Percentiles rank a stretch among this genome's conserved stretches.
These are phyloP conservation scores for Gymnocypris eckloni DNA, from an alignment of 2,797 vertebrate species.

Conservation along the genomic window DNA sequence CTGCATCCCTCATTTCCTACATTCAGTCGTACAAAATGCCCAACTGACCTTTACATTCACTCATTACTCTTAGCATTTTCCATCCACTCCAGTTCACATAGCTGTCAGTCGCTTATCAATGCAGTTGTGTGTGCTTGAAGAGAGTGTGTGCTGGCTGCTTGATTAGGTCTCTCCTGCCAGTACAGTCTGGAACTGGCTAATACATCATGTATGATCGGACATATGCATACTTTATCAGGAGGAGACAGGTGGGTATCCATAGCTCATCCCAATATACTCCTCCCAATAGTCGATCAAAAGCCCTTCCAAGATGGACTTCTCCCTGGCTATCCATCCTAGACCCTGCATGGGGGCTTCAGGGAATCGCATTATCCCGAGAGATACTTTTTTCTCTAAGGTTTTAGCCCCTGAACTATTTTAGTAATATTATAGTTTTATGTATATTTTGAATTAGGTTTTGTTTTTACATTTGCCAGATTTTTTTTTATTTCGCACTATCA, in stretches of 20 bases:
- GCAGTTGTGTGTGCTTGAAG: slow-evolving; percentile 26
- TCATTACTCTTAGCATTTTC: slow-evolving; percentile 45
- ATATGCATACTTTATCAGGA: slow-evolving; percentile 35
- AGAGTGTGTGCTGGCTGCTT: background rate
- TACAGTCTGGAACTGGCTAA: slow-evolving; percentile 21
- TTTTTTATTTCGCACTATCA: too few species aligned
- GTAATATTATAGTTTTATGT: too few species aligned
- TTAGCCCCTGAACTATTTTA: background rate
- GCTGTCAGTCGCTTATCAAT: slow-evolving; percentile 38
- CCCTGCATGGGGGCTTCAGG: slow-evolving; percentile 45
- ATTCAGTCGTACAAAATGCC: slow-evolving; percentile 49
- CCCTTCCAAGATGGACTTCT: slow-evolving; percentile 63
- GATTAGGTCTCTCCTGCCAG: slow-evolving; percentile 31
- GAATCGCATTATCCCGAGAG: slow-evolving; percentile 48
- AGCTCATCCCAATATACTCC: slow-evolving; percentile 3
- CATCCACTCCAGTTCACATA: slow-evolving; percentile 35
- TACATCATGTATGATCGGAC: slow-evolving; percentile 31
- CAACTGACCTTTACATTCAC: slow-evolving; percentile 49
- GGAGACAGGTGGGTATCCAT: slow-evolving; percentile 24
- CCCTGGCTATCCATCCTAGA: slow-evolving; percentile 65
- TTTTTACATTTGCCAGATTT: too few species aligned
- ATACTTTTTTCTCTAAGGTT: slow-evolving; percentile 19
- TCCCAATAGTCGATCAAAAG: background rate
- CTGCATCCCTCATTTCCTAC: slow-evolving; percentile 43
- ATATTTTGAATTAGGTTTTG: too few species aligned